A percentile compares a stretch with the other conserved stretches of the same genome.
phyloP scores from a whole-genome alignment of 1,140 invertebrate species.

The Drosophila orena region DNA sequence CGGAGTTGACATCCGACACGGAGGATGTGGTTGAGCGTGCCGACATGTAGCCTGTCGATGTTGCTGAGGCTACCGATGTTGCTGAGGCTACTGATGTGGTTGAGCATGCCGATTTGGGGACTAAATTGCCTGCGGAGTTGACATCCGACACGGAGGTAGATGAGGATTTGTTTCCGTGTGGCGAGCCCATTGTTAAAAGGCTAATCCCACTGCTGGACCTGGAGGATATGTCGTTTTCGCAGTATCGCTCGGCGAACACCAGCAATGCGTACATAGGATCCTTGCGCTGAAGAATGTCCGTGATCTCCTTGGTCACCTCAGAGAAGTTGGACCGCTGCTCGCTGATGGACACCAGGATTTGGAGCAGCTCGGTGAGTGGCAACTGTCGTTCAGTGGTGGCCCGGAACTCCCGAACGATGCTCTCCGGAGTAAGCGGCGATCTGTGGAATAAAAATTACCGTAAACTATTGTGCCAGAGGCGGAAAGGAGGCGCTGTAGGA shows the following conservation, averaged over 20 bases:
- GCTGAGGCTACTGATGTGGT: neutral
- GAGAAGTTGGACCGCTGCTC: constrained; percentile 58
- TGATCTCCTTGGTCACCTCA: constrained; percentile 54
- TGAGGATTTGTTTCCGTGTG: neutral
- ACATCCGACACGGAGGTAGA: neutral
- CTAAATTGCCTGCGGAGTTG: neutral
- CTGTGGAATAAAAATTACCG: constrained; percentile 20
- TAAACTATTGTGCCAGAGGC: neutral
- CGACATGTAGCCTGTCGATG: neutral
- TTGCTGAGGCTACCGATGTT: too few species aligned
- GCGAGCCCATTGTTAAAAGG: neutral
- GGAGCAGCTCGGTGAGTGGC: constrained; percentile 52
- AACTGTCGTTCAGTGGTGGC: constrained; percentile 59
- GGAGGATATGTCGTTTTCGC: constrained; percentile 1
- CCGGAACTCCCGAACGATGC: constrained; percentile 65
- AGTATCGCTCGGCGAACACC: constrained; percentile 65
- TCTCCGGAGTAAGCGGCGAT: constrained; percentile 54
- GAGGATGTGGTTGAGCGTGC: too few species aligned
- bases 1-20: too few species aligned
- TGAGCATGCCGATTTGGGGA: too few species aligned
- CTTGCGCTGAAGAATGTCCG: constrained; percentile 51
- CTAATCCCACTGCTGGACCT: neutral
- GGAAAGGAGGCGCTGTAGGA: too few species aligned
- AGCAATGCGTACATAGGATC: constrained; percentile 77
- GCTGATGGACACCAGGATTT: constrained; percentile 60